These are phyloP conservation scores for Bos javanicus DNA, from an alignment of 2,113 vertebrate species.

Conservation along the genomic window DNA sequence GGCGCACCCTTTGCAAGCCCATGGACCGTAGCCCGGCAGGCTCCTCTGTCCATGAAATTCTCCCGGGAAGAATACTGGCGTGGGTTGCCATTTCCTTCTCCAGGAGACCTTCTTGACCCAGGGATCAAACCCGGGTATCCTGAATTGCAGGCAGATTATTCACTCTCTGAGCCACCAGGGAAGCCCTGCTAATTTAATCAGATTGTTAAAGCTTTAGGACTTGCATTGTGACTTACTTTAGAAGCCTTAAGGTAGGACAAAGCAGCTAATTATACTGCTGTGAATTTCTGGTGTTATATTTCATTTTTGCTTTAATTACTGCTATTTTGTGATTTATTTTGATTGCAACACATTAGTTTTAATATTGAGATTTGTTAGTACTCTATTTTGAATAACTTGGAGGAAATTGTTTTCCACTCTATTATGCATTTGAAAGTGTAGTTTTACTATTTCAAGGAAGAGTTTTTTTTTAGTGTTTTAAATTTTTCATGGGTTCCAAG, in stretches of 20 bases:
- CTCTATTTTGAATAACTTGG: conserved; percentile 28
- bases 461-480: neutral
- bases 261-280: conserved; percentile 24
- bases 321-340: conserved; percentile 59
- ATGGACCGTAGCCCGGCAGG: neutral
- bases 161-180: neutral
- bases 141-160: neutral
- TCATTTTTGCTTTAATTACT: conserved; percentile 49
- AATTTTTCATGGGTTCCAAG: neutral
- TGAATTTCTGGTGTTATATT: conserved; percentile 21
- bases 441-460: conserved; percentile 40
- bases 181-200: neutral
- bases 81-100: neutral
- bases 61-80: neutral
- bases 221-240: neutral
- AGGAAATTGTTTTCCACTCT: conserved; percentile 20
- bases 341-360: conserved; percentile 32
- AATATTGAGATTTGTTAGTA: conserved; percentile 36
- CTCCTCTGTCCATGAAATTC: neutral
- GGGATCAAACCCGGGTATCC: neutral
- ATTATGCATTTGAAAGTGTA: neutral
- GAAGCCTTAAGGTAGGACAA: neutral
- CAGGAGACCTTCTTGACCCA: neutral
- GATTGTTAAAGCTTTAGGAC: neutral
- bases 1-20: neutral